Base-by-base conservation (phyloP, 2,888 invertebrate genomes). In the Caenorhabditis sp. region DNA sequence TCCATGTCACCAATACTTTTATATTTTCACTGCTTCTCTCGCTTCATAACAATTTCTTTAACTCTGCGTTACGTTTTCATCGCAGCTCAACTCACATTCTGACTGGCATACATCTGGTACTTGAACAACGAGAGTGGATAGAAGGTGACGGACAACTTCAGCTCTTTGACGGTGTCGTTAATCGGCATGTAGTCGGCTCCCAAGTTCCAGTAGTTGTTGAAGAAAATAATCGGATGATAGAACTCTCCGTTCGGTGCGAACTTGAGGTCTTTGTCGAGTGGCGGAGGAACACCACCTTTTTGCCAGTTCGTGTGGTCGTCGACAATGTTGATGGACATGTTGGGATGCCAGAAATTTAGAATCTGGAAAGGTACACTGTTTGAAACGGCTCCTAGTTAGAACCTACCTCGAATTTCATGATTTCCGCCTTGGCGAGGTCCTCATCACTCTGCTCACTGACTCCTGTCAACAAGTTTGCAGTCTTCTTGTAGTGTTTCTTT, bases 151-250 rank as follows among this genome's bases (percentile, higher is more conserved):
- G 94, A 93, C 84, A 94, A 89, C 49, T 91, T 90, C 38, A 92
- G 47, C 24, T 87, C 84, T 31, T 86, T 94, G 10, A 95, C 95
- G 0, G 96, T 96, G 70, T 95, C 94, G 93, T 97, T 97, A 76
- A 99, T 95, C 0, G 97, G 96, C 83, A 95, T 95, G 59, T 91
- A 92, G 16, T 91, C 91, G 10, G 98, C 98, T 24, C 96, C 95
- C 94, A 99, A 95, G 92, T 99, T 99, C 99, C 99, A 99, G 93
- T 97, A 99, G 90, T 98, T 97, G 94, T 99, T 99, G 82, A 96
- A 94, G 93, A 96, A 98, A 58, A 99, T 93, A 56, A 98, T 96
- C 4, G 99, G 99, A 90, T 96, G 95, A 93, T 99, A 99, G 49
- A 95, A 94, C 91, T 95, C 95, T 7, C 95, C 95, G 84, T 95